Evolutionary conservation across 2,113 vertebrate genomes (phyloP).

Genomic region (Ageneiosus marmoratus): DNA sequence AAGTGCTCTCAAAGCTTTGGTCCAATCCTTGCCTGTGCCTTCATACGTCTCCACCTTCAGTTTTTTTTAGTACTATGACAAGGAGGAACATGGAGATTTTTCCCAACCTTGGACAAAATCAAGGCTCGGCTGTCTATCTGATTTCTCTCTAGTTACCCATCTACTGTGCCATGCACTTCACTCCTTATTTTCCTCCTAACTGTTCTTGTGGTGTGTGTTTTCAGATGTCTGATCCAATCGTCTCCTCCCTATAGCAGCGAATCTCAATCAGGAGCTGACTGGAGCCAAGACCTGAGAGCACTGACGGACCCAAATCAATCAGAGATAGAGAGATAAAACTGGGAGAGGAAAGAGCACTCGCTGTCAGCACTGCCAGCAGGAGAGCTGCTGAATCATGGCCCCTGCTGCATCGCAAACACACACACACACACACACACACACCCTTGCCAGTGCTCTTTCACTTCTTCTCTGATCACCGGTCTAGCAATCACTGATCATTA

Average conservation of each 20-base stretch:
- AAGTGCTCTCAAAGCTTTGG: slow-evolving; percentile 10
- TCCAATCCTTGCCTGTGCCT: background rate
- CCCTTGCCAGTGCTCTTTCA: background rate
- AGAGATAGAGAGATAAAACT: slow-evolving; percentile 42
- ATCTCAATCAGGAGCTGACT: slow-evolving; percentile 46
- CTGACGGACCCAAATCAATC: slow-evolving; percentile 50
- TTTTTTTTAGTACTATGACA: background rate
- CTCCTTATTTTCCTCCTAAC: slow-evolving; percentile 11
- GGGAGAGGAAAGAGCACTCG: slow-evolving; percentile 23
- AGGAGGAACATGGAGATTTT: background rate
- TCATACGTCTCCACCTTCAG: background rate
- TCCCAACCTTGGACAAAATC: slow-evolving; percentile 4
- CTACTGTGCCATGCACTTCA: slow-evolving; percentile 13
- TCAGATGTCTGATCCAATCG: slow-evolving; percentile 31
- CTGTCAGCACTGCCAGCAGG: slow-evolving; percentile 42
- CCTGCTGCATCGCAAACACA: slow-evolving; percentile 20
- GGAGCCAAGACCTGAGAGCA: slow-evolving; percentile 45
- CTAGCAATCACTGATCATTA: slow-evolving; percentile 24
- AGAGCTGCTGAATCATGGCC: slow-evolving; percentile 48
- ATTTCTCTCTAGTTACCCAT: slow-evolving; percentile 27
- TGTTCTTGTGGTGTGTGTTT: slow-evolving; percentile 31
- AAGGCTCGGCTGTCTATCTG: background rate
- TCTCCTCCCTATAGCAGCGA: slow-evolving; percentile 17
- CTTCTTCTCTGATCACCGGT: slow-evolving; percentile 10
- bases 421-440: slow-evolving; percentile 12